Evolutionary conservation across 2,797 vertebrate genomes (phyloP).

Genomic region (Ficedula albicollis): DNA sequence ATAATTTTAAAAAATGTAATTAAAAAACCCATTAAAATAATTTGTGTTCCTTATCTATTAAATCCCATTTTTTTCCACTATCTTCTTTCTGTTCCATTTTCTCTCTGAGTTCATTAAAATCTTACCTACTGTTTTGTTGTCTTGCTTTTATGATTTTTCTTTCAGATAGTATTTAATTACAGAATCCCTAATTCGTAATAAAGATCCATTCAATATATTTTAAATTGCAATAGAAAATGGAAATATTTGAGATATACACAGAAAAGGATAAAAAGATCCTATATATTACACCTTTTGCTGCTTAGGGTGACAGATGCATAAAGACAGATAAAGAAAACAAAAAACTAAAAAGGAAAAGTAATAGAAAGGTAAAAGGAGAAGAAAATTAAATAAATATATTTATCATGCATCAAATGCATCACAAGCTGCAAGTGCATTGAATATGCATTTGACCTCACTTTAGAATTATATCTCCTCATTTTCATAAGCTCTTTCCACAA

Average conservation of each 20-base stretch:
- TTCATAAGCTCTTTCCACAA: neutral
- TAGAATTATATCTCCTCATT: neutral
- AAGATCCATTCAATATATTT: neutral
- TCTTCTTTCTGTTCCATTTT: neutral
- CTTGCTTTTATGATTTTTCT: neutral
- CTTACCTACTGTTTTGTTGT: neutral
- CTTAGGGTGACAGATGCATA: neutral
- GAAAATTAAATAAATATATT: neutral
- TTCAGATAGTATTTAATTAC: neutral
- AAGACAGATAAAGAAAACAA: neutral
- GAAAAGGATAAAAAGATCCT: neutral
- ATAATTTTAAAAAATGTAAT: too few relatives aligned
- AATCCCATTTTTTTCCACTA: neutral
- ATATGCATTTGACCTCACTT: neutral
- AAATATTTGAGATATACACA: neutral
- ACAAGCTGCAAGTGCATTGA: neutral
- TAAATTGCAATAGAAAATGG: neutral
- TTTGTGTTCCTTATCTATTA: neutral
- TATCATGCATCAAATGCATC: neutral
- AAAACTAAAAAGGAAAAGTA: neutral
- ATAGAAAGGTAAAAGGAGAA: neutral
- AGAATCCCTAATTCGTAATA: neutral
- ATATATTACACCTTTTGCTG: neutral
- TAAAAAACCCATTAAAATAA: neutral
- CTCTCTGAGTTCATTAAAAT: neutral